Evolutionary conservation across 2,797 vertebrate genomes (phyloP).

Genomic region (Taeniopygia guttata): DNA sequence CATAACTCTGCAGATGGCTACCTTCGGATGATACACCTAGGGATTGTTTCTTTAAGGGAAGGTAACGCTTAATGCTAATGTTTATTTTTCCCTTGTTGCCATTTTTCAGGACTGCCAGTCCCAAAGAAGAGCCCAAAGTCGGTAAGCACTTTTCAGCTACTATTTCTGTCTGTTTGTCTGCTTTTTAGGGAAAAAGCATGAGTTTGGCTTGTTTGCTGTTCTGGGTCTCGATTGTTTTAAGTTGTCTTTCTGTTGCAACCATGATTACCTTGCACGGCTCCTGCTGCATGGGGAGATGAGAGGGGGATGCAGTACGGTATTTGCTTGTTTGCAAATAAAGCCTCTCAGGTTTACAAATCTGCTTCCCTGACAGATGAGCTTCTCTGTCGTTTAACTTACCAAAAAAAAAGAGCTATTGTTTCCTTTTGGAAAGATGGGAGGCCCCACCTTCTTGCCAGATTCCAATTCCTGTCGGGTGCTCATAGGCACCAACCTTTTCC

Average conservation of each 20-base stretch:
- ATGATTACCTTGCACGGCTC: conserved; percentile 61
- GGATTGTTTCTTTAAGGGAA: conserved; percentile 71
- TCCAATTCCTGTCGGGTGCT: conserved; percentile 41
- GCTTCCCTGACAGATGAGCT: conserved; percentile 50
- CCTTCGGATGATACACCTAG: conserved; percentile 76
- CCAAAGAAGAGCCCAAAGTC: conserved; percentile 99
- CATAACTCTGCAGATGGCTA: conserved; percentile 80
- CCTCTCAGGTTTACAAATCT: not conserved
- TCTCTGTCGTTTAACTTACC: conserved; percentile 53
- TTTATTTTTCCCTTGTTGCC: conserved; percentile 87
- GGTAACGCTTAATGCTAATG: conserved; percentile 77
- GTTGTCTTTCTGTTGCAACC: conserved; percentile 54
- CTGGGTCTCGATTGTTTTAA: conserved; percentile 48
- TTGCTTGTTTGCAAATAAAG: conserved; percentile 36
- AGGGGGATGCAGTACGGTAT: conserved; percentile 25
- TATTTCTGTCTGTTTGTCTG: conserved; percentile 44
- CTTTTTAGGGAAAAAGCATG: not conserved
- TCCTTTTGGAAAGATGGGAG: conserved; percentile 49
- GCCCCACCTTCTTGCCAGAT: conserved; percentile 69
- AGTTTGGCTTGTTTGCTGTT: not conserved
- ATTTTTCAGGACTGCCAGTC: conserved; percentile 93
- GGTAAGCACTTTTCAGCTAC: conserved; percentile 85
- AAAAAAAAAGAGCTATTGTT: conserved; percentile 62
- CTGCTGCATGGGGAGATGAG: conserved; percentile 56
- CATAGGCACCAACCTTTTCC: conserved; percentile 8